Base-by-base conservation (phyloP, 2,113 vertebrate species). In the Sceloporus tristichus region DNA sequence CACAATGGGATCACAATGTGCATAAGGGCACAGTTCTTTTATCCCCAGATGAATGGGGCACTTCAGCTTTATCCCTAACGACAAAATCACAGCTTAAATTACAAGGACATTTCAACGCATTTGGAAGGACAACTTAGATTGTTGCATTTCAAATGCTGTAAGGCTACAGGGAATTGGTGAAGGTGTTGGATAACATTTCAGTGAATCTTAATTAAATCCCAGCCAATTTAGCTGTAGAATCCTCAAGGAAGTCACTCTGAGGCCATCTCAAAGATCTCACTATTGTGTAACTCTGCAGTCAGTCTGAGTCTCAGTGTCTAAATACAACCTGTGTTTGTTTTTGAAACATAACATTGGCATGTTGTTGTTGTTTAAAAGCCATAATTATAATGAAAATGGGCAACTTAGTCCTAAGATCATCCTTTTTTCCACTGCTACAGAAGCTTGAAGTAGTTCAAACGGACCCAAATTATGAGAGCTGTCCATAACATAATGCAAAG, bases 21-120 rank as follows among this genome's bases (percentile, higher is more conserved):
- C 90, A 92, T 93, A 91, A 62, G 89, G 89, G 91, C 94, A 91
- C 91, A 92, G 66, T 87, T 92, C 91, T 94, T 27, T 93, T 92
- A 92, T 87, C 90, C 88, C 86, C 81, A 92, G 92, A 92, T 90
- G 91, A 94, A 93, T 79, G 0, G 0, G 92, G 85, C 93, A 92
- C 90, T 90, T 94, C 90, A 94, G 82, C 84, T 88, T 95, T 93
- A 87, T 94, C 93, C 93, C 93, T 81, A 70, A 90, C 92, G 95
- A 94, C 8, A 85, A 85, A 78, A 87, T 82, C 85, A 89, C 70
- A n/a, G 38, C 90, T 90, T 93, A 90, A 94, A 95, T 93, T 94
- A 93, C 92, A 95, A 94, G 91, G 94, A 90, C 91, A 91, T 76
- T 87, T 93, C 92, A 89, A 87, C 91, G 82, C 85, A 88, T 79